phyloP scores from a whole-genome alignment of 2,888 invertebrate genomes.

The Phyllotreta striolata region DNA sequence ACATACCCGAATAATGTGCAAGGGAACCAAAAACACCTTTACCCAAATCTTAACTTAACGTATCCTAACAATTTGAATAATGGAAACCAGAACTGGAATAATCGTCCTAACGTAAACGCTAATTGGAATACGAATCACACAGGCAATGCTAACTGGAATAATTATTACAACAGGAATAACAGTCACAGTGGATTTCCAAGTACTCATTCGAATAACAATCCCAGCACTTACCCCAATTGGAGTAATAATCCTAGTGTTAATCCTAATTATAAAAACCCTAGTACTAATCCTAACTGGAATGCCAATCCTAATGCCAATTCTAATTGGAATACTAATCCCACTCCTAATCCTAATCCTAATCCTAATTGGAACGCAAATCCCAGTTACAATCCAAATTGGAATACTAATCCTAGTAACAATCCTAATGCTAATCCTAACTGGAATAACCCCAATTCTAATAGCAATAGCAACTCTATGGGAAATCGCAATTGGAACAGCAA shows the following conservation, averaged over 20 bases:
- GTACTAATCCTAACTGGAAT: constrained; percentile 5
- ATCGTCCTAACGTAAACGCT: background rate
- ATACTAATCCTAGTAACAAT: background rate
- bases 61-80: constrained; percentile 1
- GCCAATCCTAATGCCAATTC: background rate
- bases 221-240: background rate
- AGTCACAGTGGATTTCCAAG: background rate
- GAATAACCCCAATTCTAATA: constrained; percentile 1
- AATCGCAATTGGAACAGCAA: too few species aligned
- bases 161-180: constrained; percentile 6
- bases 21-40: background rate
- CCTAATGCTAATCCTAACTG: background rate
- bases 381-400: constrained; percentile 1
- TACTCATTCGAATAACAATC: too few species aligned
- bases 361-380: constrained; percentile 5
- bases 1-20: background rate
- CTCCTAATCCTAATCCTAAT: constrained; percentile 1
- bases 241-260: constrained; percentile 5
- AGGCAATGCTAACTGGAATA: background rate
- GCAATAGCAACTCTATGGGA: background rate
- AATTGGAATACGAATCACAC: background rate
- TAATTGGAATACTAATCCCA: background rate
- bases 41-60: constrained; percentile 5
- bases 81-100: constrained; percentile 2
- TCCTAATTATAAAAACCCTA: background rate